Base-by-base conservation (phyloP, 2,888 invertebrate species). In the Lucinisca nassula region DNA sequence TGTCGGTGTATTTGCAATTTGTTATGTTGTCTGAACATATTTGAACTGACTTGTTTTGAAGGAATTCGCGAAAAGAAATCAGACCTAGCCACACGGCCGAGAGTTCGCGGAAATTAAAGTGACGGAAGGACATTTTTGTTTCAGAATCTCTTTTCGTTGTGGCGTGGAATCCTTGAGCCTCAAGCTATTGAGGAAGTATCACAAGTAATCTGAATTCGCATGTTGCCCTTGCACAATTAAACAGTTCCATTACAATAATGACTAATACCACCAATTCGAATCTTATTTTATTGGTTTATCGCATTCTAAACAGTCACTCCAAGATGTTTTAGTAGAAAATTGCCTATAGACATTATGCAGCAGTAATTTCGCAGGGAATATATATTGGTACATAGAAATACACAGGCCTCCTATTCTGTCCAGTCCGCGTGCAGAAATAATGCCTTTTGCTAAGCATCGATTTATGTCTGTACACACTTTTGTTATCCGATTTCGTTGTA, bases 181-280 rank as follows among this genome's bases (percentile, higher is more conserved):
- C 1, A 73, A 17, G 73, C 73, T 38, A 38, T 73, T 0, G 12
- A 12, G 73, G 73, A 73, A 10, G 73, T 17, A 32, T 73, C 40
- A 21, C 0, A n/a, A 0, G 38, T 35, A 21, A 73, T 10, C 35
- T 38, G 24, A 24, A 32, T 73, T 21, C n/a, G 17, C n/a, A 30
- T 73, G n/a, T 61, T 8, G 8, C 30, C 17, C 45, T 45, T 45
- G 45, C 45, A 45, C 45, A 37, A 37, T n/a, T 38, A 38, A 37
- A 37, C 73, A 35, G 27, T 76, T 76, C 76, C 76, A 76, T 55
- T 40, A 32, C 10, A 24, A 21, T 12, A 76, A 32, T 49, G 76
- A 24, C 10, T 27, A 17, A 49, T 45, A 21, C 76, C 55, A 55
- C 76, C 76, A 76, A 4, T 45, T n/a, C 21, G 49, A 30, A 49